Evolutionary conservation across 2,113 vertebrate species (phyloP).

Genomic region (Xiphorhynchus elegans): DNA sequence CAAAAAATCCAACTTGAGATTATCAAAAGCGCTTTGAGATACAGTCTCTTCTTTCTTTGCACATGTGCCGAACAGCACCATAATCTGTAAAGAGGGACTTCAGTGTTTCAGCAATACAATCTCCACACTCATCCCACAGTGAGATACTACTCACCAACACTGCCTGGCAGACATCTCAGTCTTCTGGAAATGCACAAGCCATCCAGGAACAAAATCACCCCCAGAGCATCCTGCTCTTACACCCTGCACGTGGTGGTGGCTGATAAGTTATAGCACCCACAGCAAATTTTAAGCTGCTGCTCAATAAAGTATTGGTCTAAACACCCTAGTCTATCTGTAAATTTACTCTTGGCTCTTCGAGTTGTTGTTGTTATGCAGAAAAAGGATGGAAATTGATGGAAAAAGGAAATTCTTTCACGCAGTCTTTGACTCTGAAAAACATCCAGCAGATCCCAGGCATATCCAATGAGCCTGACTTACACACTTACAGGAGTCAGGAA

Average conservation of each 20-base stretch:
- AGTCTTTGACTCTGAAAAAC: background rate
- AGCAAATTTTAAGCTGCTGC: background rate
- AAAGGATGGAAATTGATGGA: background rate
- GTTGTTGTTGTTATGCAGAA: background rate
- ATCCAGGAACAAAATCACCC: background rate
- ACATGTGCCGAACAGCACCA: rapidly evolving
- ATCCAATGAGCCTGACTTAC: background rate
- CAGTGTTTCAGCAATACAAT: background rate
- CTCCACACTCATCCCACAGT: background rate
- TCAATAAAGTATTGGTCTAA: background rate
- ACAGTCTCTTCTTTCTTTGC: background rate
- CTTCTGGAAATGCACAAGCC: background rate
- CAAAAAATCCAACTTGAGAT: background rate
- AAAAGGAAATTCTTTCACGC: background rate
- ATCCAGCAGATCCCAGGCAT: background rate
- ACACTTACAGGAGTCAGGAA: background rate
- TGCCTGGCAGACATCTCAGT: background rate
- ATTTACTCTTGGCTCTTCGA: background rate
- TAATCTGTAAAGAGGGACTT: background rate
- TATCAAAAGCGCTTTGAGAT: rapidly evolving
- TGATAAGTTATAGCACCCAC: background rate
- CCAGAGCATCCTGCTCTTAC: background rate
- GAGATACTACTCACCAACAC: background rate
- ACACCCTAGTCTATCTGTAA: background rate
- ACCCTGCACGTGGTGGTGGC: background rate